Conservation (phyloP, 30 jellyfish, hydroid and myxozoan species). For the Aurelia sp. region DNA sequence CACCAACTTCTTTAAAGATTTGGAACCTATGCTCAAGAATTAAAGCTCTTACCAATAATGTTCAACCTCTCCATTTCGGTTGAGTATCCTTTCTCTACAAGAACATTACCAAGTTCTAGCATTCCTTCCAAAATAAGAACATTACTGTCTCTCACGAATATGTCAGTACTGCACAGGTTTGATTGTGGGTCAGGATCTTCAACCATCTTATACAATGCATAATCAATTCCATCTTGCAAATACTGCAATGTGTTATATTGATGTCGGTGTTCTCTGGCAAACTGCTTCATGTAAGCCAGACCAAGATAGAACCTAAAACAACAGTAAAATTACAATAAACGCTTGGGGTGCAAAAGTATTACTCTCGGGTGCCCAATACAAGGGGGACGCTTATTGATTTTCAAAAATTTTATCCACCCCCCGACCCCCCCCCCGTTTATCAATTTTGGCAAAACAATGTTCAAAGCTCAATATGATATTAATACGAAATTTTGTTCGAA, state of each 20-base stretch:
- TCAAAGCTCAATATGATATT: too few relatives aligned
- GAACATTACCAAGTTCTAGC: slow-evolving; percentile 53
- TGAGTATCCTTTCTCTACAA: slow-evolving; percentile 12
- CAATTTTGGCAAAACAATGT: too few relatives aligned
- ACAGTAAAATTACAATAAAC: not conserved
- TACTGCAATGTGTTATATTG: slow-evolving; percentile 8
- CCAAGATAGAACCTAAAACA: slow-evolving; percentile 60
- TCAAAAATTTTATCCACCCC: too few relatives aligned
- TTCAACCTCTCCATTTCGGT: not conserved
- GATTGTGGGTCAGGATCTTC: slow-evolving; percentile 23
- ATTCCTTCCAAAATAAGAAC: slow-evolving; percentile 63
- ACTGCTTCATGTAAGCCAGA: slow-evolving; percentile 47
- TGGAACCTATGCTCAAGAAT: not conserved
- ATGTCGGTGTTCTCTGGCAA: not conserved
- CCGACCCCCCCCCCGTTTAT: too few relatives aligned
- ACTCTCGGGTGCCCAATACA: too few relatives aligned
- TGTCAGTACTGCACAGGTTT: slow-evolving; percentile 42
- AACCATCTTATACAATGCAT: slow-evolving; percentile 10
- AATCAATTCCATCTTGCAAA: slow-evolving; percentile 64
- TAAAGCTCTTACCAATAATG: slow-evolving; percentile 29
- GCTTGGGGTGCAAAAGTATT: too few relatives aligned
- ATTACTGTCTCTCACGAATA: slow-evolving; percentile 57
- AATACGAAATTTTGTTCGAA: too few relatives aligned
- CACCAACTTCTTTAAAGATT: not conserved
- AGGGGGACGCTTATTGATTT: too few relatives aligned